Evolutionary conservation across 2,888 invertebrate genomes (phyloP), one percentile per base, ranked within the genome.

Genomic region (Drosophila birchii): DNA sequence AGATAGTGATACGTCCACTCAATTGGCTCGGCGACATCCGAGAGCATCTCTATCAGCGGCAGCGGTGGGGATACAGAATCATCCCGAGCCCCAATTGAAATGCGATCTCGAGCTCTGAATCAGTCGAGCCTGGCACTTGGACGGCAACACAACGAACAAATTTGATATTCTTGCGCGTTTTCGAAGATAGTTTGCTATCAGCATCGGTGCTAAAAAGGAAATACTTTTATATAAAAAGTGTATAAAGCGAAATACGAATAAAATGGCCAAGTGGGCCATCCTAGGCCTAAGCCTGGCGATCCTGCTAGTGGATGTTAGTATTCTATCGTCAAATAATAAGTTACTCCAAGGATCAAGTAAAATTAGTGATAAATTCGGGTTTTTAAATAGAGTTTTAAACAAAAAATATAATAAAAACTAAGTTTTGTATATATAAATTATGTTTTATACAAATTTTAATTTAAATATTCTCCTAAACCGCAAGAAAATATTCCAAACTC

Each of bases 51-150:
- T 53, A 53, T 53, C 51, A 71, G 73, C 64, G 66, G 38, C 55
- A 29, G 39, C 38, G 59, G 32, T 49, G 43, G 36, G 53, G 62
- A 64, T 68, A 66, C 51, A 58, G 45, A 55, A 63, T 59, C 60
- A 67, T 55, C 54, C 54, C 64, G 51, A 62, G 64, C 36, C 49
- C 68, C 71, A 89, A 64, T 59, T 90, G 87, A 79, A 80, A 86
- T 77, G 74, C 78, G 63, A 51, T 59, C 55, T 56, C 4, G 36
- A 41, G 43, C 49, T 72, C 77, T 77, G 79, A 64, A 61, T 81
- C 80, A 76, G 87, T 91, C 78, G 88, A 88, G 86, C 78, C 79
- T 80, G 77, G 70, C 80, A 83, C 71, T 62, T 76, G 77, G 64
- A 59, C 70, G 76, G 59, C 62, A 68, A 62, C 76, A 73, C 71